Conservation (phyloP, 23 tunicate genomes). For the Halocynthia aurantium region DNA sequence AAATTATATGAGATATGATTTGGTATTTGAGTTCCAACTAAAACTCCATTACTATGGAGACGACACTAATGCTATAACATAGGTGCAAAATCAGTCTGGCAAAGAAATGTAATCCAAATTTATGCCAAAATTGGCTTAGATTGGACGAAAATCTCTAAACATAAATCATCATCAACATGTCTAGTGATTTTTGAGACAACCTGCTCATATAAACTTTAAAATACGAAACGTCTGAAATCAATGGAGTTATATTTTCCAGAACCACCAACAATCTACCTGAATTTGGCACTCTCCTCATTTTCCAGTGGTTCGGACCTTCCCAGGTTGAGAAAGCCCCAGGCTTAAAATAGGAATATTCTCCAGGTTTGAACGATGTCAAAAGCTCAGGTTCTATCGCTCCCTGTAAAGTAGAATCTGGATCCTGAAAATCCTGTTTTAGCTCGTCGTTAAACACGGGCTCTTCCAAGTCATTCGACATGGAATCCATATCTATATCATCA, state of each 20-base stretch:
- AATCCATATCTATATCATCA: slow-evolving; percentile 1
- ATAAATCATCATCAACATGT: too few relatives aligned
- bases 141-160: too few relatives aligned
- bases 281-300: slow-evolving; percentile 11
- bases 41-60: background rate
- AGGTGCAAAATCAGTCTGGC: too few relatives aligned
- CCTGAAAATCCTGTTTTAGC: background rate
- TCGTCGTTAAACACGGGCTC: background rate
- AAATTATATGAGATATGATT: background rate
- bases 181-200: too few relatives aligned
- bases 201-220: too few relatives aligned
- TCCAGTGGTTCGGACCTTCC: slow-evolving; percentile 76
- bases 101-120: too few relatives aligned
- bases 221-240: too few relatives aligned
- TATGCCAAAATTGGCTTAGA: too few relatives aligned
- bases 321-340: slow-evolving; percentile 41
- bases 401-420: background rate
- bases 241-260: too few relatives aligned
- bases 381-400: slow-evolving; percentile 10
- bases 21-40: too few relatives aligned
- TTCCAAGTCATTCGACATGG: background rate
- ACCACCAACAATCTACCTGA: background rate
- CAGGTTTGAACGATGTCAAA: slow-evolving; percentile 25
- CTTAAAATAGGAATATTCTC: slow-evolving; percentile 77
- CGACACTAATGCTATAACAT: too few relatives aligned